Evolutionary conservation across 2,113 vertebrate species (phyloP), one percentile per base, ranked within the genome.

Genomic region (Ciconia maguari): DNA sequence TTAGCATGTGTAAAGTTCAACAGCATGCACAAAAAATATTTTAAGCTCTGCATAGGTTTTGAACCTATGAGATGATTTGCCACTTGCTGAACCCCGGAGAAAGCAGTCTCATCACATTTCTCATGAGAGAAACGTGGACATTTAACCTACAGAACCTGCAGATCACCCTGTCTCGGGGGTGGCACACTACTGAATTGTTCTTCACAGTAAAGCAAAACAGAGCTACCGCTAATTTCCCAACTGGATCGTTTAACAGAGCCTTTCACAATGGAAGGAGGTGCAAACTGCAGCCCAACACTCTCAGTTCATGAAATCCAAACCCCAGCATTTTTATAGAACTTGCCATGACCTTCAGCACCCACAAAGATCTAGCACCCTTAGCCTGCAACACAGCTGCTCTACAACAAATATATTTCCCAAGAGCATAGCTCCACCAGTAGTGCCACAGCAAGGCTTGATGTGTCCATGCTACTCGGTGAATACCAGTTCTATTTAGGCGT

Each of bases 1-100:
- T 26, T 10, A 20, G 34, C 0, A 1, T 2, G 20, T 3, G 1
- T 2, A 1, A 36, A 34, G 36, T 8, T 29, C 61, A 42, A 2
- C 17, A 49, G 44, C 44, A 16, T 2, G 1, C 60, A 41, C 11
- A 34, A 58, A 34, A 60, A 24, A 6, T 14, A 3, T 24, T 14
- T 22, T 0, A 12, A 38, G 19, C 20, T n/a, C n/a, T 16, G 78
- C n/a, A 16, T 5, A 36, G 49, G 2, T 10, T 19, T 42, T 27
- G n/a, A 18, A 6, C 4, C 32, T 15, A 3, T 1, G n/a, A 9
- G 62, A 32, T 25, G 24, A 3, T 5, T 18, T 42, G 54, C 11
- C 24, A 15, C n/a, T 42, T 34, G 41, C 41, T 66, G 22, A 72
- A 46, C 8, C 10, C 29, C 2, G 32, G 21, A 25, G 61, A 58